A percentile compares a stretch with the other conserved stretches of the same genome.
Conservation (phyloP, 2,113 vertebrate species). For the Atrichornis clamosus region DNA sequence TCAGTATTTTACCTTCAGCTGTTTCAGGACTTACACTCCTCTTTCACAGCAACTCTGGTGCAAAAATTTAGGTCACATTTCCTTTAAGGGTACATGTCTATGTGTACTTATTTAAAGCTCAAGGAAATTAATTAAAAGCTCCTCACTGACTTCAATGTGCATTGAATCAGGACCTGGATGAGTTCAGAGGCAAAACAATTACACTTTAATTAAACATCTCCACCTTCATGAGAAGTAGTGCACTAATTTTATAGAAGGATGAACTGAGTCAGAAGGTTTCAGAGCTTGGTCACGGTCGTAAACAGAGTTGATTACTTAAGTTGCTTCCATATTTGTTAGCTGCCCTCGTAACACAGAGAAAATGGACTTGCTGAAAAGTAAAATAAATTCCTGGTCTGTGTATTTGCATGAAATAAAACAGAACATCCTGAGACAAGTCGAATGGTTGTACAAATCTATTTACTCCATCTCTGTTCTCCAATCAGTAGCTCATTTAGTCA, state of each 20-base stretch:
- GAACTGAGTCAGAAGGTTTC: slow-evolving; percentile 45
- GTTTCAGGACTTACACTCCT: background rate
- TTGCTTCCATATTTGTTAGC: background rate
- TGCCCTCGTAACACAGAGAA: background rate
- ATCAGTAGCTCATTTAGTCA: background rate
- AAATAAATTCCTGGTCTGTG: background rate
- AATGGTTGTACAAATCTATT: background rate
- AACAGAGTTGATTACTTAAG: background rate
- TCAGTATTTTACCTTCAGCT: background rate
- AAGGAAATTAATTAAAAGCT: slow-evolving; percentile 64
- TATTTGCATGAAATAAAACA: background rate
- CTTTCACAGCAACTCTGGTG: background rate
- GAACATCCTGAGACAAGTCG: background rate
- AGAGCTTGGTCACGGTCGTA: background rate
- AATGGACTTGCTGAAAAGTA: background rate
- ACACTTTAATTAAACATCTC: slow-evolving; percentile 56
- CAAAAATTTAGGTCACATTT: slow-evolving; percentile 49
- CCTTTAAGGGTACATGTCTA: background rate
- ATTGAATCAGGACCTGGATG: slow-evolving; percentile 30
- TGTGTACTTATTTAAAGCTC: slow-evolving; percentile 27
- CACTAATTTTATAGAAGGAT: slow-evolving; percentile 31
- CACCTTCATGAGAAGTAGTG: slow-evolving; percentile 19
- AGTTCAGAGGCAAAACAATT: slow-evolving; percentile 50
- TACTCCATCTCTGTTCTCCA: background rate
- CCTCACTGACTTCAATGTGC: slow-evolving; percentile 11